These are phyloP conservation scores for Acanthosepion pharaonis DNA, from an alignment of 2,888 invertebrate species.

Conservation along the genomic window DNA sequence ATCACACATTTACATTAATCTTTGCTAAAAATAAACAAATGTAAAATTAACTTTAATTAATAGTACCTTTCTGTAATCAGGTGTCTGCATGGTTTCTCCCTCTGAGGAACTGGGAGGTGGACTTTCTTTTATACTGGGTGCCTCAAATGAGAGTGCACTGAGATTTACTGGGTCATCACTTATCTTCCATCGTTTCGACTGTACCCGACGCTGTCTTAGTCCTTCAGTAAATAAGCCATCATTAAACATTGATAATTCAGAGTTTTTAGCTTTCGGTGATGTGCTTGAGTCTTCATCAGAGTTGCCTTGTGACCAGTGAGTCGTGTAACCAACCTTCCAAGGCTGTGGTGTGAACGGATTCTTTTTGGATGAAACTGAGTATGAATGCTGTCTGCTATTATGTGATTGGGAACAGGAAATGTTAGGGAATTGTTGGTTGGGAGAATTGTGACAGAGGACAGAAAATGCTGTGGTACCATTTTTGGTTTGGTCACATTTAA, in stretches of 20 bases:
- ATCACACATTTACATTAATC: no score
- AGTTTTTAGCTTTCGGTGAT: not conserved
- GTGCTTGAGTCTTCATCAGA: slow-evolving; percentile 25
- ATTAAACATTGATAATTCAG: not conserved
- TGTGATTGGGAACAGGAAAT: not conserved
- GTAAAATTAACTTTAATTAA: not conserved
- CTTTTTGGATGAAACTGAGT: not conserved
- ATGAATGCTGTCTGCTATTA: not conserved
- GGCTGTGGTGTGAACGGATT: not conserved
- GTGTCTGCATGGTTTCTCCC: slow-evolving; percentile 57
- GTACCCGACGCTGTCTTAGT: slow-evolving; percentile 18
- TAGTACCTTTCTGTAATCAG: slow-evolving; percentile 47
- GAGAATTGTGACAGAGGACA: not conserved
- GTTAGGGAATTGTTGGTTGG: not conserved
- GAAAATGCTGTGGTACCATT: not conserved
- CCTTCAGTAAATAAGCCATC: not conserved
- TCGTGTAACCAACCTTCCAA: not conserved
- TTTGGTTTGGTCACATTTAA: slow-evolving; percentile 38
- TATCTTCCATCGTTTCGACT: not conserved
- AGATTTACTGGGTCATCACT: not conserved
- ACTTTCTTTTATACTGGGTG: slow-evolving; percentile 52
- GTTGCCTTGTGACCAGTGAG: not conserved
- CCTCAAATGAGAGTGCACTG: not conserved
- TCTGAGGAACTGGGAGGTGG: slow-evolving; percentile 61
- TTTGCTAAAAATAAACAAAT: not conserved